Percentiles rank a stretch among this genome's conserved stretches.
Evolutionary conservation across 1,140 invertebrate species (phyloP).

Genomic region (Bombus consobrinus): DNA sequence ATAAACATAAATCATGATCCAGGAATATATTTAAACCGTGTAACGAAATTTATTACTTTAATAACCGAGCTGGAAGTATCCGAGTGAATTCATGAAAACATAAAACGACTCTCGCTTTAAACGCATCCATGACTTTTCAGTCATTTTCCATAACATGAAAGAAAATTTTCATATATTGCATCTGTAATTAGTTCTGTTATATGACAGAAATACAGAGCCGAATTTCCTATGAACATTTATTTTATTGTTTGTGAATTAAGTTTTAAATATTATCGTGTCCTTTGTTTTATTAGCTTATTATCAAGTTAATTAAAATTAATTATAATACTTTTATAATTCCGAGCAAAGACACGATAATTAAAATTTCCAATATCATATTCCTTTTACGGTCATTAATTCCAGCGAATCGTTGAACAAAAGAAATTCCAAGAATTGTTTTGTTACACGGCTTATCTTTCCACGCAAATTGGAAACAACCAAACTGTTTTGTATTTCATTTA

Average conservation of each 20-base stretch:
- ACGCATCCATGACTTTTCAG: neutral
- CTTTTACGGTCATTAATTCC: neutral
- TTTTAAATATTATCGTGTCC: neutral
- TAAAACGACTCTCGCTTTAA: neutral
- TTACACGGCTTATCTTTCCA: neutral
- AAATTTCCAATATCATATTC: neutral
- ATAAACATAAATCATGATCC: constrained; percentile 6
- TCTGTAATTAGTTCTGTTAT: neutral
- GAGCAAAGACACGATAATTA: neutral
- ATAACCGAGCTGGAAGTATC: neutral
- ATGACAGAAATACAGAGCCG: neutral
- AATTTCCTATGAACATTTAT: neutral
- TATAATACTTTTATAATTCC: neutral
- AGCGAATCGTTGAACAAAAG: neutral
- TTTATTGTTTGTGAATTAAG: too few species aligned
- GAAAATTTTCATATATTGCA: neutral
- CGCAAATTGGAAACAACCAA: neutral
- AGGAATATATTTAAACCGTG: neutral
- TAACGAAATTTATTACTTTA: neutral
- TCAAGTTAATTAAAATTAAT: neutral
- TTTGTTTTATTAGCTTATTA: neutral
- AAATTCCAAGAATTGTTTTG: neutral
- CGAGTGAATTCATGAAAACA: neutral
- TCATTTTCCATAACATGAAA: neutral
- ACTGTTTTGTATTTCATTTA: neutral